Base-by-base conservation (phyloP, 2,113 vertebrate genomes). In the Corvus cornix region DNA sequence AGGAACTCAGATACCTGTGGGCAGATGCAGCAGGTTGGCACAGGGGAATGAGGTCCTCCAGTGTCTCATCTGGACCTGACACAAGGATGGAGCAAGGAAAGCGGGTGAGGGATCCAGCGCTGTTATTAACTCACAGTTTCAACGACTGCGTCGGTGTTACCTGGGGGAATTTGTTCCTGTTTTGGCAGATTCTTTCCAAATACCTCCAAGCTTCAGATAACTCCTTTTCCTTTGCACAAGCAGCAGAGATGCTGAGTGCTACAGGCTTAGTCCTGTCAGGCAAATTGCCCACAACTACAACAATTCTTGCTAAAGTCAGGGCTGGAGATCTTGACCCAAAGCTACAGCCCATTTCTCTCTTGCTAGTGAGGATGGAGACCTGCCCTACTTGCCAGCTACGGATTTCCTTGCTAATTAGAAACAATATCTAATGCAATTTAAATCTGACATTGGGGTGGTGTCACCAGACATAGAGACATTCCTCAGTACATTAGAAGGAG, bases 81-180 rank as follows among this genome's bases (percentile, higher is more conserved):
- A 51, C 43, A 35, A 53, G n/a, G 43, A 10, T 19, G 46, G n/a
- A 85, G n/a, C 37, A 62, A 63, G 23, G 24, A 30, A 44, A 89
- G 67, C 33, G 24, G 27, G 6, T 19, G 68, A 41, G 16, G n/a
- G 27, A 55, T 13, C 20, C 59, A 87, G 63, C 9, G 4, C 9
- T 12, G 10, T 7, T 7, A 31, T 23, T 75, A 20, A 35, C 31
- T 66, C 37, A 13, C 26, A 43, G 33, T 46, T 76, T 52, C 23
- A 28, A 5, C 35, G 26, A 12, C 48, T 75, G 10, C 6, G 3
- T 16, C 0, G 0, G 20, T 22, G 5, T 44, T 74, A 28, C 7
- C 6, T 7, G 21, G 16, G 12, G 26, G 7, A 37, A 35, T 13
- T 21, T 7, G 4, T 22, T 26, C 53, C 33, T 39, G 6, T 33